Evolutionary conservation across 2,113 vertebrate species (phyloP).

Genomic region (Lophochroa leadbeateri): DNA sequence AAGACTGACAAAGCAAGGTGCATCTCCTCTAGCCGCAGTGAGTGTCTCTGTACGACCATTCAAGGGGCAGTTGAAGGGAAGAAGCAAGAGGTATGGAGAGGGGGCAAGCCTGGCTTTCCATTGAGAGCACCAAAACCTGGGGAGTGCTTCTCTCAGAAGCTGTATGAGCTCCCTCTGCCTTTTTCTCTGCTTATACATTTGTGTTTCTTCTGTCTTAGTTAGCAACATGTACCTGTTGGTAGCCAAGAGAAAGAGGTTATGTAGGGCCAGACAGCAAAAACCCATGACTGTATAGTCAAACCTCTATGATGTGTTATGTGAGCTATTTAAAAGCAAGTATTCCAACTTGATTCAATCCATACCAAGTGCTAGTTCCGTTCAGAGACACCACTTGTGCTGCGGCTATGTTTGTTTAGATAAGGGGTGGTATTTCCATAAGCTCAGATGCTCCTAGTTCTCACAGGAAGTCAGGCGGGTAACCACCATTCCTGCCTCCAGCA

Average conservation of each 20-base stretch:
- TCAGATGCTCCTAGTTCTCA: not conserved
- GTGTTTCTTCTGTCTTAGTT: not conserved
- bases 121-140: not conserved
- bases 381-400: not conserved
- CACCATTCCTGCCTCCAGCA: not conserved
- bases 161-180: not conserved
- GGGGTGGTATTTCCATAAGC: not conserved
- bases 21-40: rapidly evolving
- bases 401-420: rapidly evolving
- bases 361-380: not conserved
- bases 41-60: not conserved
- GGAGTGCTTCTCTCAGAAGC: not conserved
- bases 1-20: not conserved
- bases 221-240: not conserved
- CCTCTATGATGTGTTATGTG: rapidly evolving
- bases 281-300: not conserved
- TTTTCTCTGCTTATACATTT: not conserved
- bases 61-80: not conserved
- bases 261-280: not conserved
- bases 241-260: not conserved
- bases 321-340: not conserved
- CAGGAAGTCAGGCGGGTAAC: not conserved
- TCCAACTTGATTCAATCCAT: not conserved
- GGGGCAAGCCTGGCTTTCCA: not conserved
- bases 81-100: not conserved